Conservation (phyloP, 2,888 invertebrate genomes). For the Coelopa pilipes region DNA sequence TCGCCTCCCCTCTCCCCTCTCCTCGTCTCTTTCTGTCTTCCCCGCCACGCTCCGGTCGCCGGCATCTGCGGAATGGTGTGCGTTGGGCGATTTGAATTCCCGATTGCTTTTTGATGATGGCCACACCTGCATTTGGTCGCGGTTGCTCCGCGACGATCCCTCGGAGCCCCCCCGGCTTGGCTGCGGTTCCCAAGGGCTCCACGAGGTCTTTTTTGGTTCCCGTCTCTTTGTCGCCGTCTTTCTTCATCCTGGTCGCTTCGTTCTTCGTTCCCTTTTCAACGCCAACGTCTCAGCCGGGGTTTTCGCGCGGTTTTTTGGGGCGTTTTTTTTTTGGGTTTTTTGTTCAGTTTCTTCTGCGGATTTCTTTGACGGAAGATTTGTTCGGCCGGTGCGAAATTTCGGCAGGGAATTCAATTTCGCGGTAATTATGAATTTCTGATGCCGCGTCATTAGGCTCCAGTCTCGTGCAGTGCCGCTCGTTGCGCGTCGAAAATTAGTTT, state of each 20-base stretch:
- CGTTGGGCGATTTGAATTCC: conserved; percentile 46
- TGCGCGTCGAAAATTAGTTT: conserved; percentile 27
- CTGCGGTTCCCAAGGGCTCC: not conserved
- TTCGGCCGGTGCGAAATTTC: conserved; percentile 7
- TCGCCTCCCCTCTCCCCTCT: not conserved
- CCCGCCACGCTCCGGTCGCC: not conserved
- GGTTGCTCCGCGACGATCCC: conserved; percentile 30
- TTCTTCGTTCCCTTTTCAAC: not conserved
- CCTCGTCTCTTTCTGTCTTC: not conserved
- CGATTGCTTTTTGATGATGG: conserved; percentile 49
- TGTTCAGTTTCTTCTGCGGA: no score
- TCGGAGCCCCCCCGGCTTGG: no score
- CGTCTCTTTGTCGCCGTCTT: not conserved
- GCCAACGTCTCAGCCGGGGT: not conserved
- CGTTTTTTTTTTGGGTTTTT: no score
- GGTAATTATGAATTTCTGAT: conserved; percentile 40
- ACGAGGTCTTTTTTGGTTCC: not conserved
- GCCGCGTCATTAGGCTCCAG: conserved; percentile 26
- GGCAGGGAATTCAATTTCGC: conserved; percentile 30
- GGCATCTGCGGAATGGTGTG: conserved; percentile 12
- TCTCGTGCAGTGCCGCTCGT: no score
- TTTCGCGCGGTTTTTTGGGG: not conserved
- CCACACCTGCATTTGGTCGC: conserved; percentile 49
- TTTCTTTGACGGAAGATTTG: not conserved
- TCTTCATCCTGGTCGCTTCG: not conserved